Conservation (phyloP, 2,888 invertebrate species). For the Luperina testacea region DNA sequence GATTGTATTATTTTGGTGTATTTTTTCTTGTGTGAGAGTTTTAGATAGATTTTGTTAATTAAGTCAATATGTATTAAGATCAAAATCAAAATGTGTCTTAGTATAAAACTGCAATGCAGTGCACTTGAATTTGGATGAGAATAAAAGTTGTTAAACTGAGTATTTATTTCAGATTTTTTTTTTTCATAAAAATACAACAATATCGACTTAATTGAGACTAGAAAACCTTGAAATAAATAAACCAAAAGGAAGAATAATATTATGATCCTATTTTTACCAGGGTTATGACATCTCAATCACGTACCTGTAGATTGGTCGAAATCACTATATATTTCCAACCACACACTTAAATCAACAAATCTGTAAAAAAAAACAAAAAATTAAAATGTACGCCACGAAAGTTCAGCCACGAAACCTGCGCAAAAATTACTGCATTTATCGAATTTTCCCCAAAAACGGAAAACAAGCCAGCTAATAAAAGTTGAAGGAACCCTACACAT, state of each 20-base stretch:
- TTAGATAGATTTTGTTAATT: background rate
- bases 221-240: background rate
- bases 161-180: background rate
- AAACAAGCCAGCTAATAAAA: conserved; percentile 58
- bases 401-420: background rate
- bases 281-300: too few relatives aligned
- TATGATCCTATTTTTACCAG: too few relatives aligned
- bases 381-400: background rate
- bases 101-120: background rate
- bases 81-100: background rate
- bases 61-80: background rate
- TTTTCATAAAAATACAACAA: background rate
- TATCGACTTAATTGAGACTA: background rate
- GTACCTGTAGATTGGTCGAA: background rate
- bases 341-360: too few relatives aligned
- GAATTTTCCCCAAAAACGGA: conserved; percentile 2
- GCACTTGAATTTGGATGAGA: background rate
- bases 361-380: background rate
- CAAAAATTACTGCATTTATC: background rate
- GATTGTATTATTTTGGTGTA: conserved; percentile 34
- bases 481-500: conserved; percentile 57
- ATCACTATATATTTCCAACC: background rate
- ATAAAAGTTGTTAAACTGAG: background rate
- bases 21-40: background rate
- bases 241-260: background rate